Conservation (phyloP, 2,888 invertebrate genomes). For the Rotaria macrura region DNA sequence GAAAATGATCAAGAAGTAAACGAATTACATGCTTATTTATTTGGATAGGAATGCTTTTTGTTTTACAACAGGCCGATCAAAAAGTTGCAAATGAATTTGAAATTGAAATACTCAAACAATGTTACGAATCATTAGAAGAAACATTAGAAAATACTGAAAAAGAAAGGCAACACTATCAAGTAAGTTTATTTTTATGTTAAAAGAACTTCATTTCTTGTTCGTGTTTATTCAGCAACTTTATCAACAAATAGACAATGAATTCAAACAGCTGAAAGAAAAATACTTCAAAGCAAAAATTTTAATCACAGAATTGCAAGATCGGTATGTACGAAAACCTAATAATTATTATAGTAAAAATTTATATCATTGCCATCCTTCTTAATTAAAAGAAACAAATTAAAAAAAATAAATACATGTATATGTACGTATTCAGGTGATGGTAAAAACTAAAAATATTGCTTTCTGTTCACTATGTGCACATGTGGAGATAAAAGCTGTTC, state of each 20-base stretch:
- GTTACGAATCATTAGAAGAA: not conserved
- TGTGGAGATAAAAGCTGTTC: not conserved
- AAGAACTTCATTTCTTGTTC: not conserved
- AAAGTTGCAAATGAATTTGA: not conserved
- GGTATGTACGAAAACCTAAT: not conserved
- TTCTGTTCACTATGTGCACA: not conserved
- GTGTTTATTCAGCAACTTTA: not conserved
- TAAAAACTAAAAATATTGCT: not conserved
- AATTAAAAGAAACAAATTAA: not conserved
- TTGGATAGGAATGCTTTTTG: not conserved
- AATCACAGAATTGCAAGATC: not conserved
- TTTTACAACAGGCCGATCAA: not conserved
- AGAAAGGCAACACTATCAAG: not conserved
- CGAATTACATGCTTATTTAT: too few species aligned
- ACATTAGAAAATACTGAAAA: not conserved
- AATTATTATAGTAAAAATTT: not conserved
- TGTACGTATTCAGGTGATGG: slow-evolving; percentile 4
- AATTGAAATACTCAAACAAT: slow-evolving; percentile 4
- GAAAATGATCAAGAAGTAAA: not conserved
- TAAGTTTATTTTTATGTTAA: not conserved
- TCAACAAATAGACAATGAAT: not conserved
- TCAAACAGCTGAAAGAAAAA: not conserved
- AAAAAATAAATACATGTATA: not conserved
- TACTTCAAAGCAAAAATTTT: not conserved
- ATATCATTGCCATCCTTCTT: not conserved